These are phyloP conservation scores for Liasis olivaceus DNA, from an alignment of 2,797 vertebrate genomes.

Conservation along the genomic window DNA sequence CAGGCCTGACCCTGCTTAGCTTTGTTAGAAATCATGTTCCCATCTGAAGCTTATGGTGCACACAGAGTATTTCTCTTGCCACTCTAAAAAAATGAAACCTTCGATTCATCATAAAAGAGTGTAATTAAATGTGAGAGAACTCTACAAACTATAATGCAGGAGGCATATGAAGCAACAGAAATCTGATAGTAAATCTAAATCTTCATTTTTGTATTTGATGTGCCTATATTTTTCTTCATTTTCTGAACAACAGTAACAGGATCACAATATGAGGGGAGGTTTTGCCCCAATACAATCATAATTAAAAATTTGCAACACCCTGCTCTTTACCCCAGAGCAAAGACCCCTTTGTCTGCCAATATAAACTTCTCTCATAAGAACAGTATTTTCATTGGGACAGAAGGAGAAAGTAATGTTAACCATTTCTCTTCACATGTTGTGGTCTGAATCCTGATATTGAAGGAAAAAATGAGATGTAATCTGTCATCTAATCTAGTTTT, in stretches of 20 bases:
- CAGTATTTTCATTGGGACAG: background rate
- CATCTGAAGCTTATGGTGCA: background rate
- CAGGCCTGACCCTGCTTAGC: background rate
- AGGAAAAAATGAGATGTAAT: background rate
- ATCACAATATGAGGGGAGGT: background rate
- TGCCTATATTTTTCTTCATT: background rate
- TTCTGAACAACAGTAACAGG: background rate
- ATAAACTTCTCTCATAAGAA: background rate
- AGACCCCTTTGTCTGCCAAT: background rate
- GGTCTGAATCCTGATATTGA: background rate
- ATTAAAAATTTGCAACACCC: background rate
- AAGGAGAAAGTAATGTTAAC: background rate
- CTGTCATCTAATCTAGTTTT: background rate
- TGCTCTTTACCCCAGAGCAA: background rate
- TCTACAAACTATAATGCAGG: background rate
- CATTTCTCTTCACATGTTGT: background rate
- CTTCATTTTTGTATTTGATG: background rate
- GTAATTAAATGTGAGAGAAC: background rate
- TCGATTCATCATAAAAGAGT: background rate
- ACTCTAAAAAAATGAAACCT: background rate
- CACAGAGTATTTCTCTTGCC: background rate
- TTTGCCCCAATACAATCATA: background rate
- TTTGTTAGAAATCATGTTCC: background rate
- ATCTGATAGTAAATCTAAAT: background rate
- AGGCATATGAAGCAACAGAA: background rate